Evolutionary conservation across 2,797 vertebrate species (phyloP).

Genomic region (Poeciliopsis infans): DNA sequence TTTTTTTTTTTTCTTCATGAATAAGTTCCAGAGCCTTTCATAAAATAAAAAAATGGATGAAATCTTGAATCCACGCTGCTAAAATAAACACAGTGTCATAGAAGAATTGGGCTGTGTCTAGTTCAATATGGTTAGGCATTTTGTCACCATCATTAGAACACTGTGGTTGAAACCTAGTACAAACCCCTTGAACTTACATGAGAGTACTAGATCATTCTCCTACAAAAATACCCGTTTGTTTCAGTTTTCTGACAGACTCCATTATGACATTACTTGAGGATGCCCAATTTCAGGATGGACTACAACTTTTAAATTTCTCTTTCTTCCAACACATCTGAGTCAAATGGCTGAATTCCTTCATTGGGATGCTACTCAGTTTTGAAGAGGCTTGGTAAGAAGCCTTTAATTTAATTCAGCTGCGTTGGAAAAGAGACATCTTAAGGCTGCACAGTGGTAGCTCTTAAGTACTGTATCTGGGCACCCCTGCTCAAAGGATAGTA

Average conservation of each 20-base stretch:
- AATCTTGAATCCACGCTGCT: neutral
- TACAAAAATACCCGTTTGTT: neutral
- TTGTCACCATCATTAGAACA: neutral
- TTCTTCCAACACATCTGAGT: neutral
- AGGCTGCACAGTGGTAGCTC: neutral
- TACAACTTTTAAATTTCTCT: neutral
- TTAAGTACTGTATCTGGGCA: neutral
- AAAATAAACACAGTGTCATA: neutral
- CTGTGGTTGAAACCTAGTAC: neutral
- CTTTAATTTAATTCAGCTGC: neutral
- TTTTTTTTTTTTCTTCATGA: neutral
- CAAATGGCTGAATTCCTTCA: neutral
- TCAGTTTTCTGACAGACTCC: neutral
- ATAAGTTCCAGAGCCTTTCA: neutral
- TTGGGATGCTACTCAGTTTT: no score
- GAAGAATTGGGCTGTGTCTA: neutral
- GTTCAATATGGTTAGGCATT: neutral
- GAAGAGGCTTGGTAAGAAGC: neutral
- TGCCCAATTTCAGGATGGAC: neutral
- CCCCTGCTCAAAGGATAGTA: neutral
- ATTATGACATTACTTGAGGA: neutral
- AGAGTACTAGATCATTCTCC: neutral
- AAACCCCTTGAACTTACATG: neutral
- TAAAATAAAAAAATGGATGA: neutral
- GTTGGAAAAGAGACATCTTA: neutral